Conservation (phyloP, 1,140 invertebrate genomes). For the Pseudomyrmex dendroicus region DNA sequence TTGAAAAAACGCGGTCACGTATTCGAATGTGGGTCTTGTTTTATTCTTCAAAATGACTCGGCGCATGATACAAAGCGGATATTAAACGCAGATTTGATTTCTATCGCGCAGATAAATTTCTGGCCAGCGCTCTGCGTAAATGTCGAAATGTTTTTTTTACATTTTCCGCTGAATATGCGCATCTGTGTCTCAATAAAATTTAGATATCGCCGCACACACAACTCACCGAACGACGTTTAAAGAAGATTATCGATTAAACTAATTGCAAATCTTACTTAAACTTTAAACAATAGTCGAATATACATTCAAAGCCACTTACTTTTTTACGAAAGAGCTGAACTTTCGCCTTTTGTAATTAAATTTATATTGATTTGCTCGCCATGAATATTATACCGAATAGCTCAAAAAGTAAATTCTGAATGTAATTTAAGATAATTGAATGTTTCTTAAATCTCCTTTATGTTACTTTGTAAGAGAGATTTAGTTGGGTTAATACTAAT, state of each 20-base stretch:
- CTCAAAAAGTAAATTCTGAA: background rate
- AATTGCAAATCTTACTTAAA: background rate
- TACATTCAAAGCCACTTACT: background rate
- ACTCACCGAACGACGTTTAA: too few species aligned
- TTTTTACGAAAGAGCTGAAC: background rate
- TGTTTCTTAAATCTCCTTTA: too few species aligned
- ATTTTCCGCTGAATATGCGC: background rate
- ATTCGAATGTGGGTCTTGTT: slow-evolving; percentile 30
- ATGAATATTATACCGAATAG: background rate
- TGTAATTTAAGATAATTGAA: background rate
- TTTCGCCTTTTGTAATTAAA: background rate
- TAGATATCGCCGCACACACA: background rate
- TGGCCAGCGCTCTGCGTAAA: background rate
- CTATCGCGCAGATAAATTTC: slow-evolving; percentile 30
- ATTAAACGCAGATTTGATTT: slow-evolving; percentile 56
- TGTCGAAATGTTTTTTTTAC: background rate
- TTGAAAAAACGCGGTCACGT: slow-evolving; percentile 50
- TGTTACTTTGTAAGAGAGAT: too few species aligned
- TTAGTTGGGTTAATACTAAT: too few species aligned
- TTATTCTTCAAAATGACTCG: slow-evolving; percentile 14
- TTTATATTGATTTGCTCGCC: background rate
- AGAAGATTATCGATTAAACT: background rate
- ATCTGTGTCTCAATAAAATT: slow-evolving; percentile 13
- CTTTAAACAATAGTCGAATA: background rate
- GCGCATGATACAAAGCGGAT: slow-evolving; percentile 19